Percentiles rank a stretch among this genome's conserved stretches.
Conservation (phyloP, 2,888 invertebrate species). For the Xanthorhoe designata region DNA sequence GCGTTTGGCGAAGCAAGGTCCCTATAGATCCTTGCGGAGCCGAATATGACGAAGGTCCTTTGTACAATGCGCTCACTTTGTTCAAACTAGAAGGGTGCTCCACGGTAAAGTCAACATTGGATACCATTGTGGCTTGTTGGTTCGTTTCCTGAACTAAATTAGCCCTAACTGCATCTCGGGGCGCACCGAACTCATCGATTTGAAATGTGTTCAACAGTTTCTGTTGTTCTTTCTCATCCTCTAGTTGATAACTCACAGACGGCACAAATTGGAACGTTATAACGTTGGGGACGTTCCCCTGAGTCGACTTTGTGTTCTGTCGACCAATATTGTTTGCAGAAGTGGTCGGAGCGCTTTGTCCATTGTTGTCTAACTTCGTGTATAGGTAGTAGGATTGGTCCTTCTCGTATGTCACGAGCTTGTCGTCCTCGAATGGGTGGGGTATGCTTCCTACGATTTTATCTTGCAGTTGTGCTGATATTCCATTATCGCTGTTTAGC, state of each 20-base stretch:
- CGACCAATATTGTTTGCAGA: conserved; percentile 37
- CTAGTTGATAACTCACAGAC: conserved; percentile 70
- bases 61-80: conserved; percentile 60
- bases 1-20: conserved; percentile 57
- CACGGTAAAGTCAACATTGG: conserved; percentile 62
- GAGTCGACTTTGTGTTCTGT: conserved; percentile 32
- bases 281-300: conserved; percentile 49
- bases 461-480: conserved; percentile 75
- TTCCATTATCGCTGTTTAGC: conserved; percentile 63
- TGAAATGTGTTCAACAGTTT: conserved; percentile 66
- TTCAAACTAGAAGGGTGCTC: conserved; percentile 58
- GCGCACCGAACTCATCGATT: conserved; percentile 66
- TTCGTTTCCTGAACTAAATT: conserved; percentile 49
- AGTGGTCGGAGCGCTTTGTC: conserved; percentile 44
- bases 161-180: conserved; percentile 50
- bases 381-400: conserved; percentile 75
- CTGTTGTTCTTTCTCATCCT: conserved; percentile 71
- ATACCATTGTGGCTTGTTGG: conserved; percentile 53
- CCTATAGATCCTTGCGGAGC: conserved; percentile 76
- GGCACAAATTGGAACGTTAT: conserved; percentile 71
- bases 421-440: conserved; percentile 72
- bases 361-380: conserved; percentile 64
- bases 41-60: conserved; percentile 77
- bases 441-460: conserved; percentile 74
- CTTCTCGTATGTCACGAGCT: conserved; percentile 73